Conservation (phyloP, 2,888 invertebrate genomes). For the Myopa tessellatipennis region DNA sequence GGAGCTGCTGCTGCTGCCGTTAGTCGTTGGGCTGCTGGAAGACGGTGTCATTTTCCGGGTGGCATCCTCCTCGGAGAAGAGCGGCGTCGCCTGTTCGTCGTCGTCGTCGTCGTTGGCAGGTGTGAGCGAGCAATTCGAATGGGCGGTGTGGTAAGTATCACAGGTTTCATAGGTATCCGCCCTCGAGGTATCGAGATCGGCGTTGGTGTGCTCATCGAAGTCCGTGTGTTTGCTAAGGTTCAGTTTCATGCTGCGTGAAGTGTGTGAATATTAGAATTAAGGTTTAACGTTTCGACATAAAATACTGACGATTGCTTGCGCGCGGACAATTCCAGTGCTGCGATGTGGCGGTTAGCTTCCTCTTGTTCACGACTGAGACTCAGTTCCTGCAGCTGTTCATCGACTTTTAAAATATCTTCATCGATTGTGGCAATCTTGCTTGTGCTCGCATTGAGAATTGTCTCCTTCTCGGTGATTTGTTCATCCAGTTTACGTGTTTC, state of each 20-base stretch:
- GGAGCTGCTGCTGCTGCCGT: slow-evolving; percentile 42
- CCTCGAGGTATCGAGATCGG: slow-evolving; percentile 59
- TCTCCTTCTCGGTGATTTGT: slow-evolving; percentile 71
- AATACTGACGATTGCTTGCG: slow-evolving; percentile 54
- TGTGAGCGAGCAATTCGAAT: slow-evolving; percentile 70
- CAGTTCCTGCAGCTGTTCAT: slow-evolving; percentile 72
- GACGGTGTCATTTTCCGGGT: slow-evolving; percentile 50
- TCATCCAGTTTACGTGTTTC: slow-evolving; percentile 78
- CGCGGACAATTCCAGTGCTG: slow-evolving; percentile 51
- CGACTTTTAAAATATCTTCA: slow-evolving; percentile 75
- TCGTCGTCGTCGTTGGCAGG: slow-evolving; percentile 57
- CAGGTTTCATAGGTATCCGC: slow-evolving; percentile 69
- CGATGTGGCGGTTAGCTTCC: slow-evolving; percentile 46
- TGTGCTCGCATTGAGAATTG: slow-evolving; percentile 73
- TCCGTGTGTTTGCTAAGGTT: slow-evolving; percentile 72
- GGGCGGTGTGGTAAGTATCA: slow-evolving; percentile 82
- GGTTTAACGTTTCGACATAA: neutral
- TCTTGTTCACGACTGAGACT: slow-evolving; percentile 59
- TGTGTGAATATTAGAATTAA: slow-evolving; percentile 63
- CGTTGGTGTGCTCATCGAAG: slow-evolving; percentile 65
- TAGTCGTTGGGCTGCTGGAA: slow-evolving; percentile 48
- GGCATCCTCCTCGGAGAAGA: slow-evolving; percentile 53
- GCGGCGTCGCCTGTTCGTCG: slow-evolving; percentile 49
- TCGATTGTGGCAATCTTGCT: slow-evolving; percentile 78
- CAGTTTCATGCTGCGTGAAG: slow-evolving; percentile 73